phyloP scores from a whole-genome alignment of 2,888 invertebrate species.

The Rhagium mordax region DNA sequence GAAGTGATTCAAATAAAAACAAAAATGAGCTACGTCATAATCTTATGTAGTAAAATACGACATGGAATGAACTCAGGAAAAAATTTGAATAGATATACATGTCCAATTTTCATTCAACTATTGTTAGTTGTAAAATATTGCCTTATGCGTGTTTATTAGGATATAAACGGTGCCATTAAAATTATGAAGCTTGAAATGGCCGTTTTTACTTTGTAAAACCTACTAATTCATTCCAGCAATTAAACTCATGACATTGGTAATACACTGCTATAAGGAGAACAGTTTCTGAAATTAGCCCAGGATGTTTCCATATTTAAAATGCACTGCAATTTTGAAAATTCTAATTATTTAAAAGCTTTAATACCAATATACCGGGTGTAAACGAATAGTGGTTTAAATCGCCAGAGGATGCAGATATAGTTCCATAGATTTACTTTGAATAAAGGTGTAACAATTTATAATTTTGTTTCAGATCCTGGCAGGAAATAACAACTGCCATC shows the following conservation, averaged over 20 bases:
- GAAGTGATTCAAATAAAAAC: no score
- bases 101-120: no score
- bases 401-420: no score
- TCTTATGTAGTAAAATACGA: no score
- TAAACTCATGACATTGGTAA: not conserved
- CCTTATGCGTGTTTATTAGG: slow-evolving; percentile 13
- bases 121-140: not conserved
- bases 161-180: slow-evolving; percentile 15
- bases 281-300: slow-evolving; percentile 26
- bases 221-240: slow-evolving; percentile 16
- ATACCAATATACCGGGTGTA: no score
- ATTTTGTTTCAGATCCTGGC: slow-evolving; percentile 53
- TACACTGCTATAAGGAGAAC: slow-evolving; percentile 10
- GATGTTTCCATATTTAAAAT: not conserved
- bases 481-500: slow-evolving; percentile 54
- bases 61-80: no score
- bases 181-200: slow-evolving; percentile 10
- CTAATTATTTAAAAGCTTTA: no score
- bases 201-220: slow-evolving; percentile 2
- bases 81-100: no score
- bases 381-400: no score
- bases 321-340: no score
- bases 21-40: no score
- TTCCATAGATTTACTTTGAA: no score
- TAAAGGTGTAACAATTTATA: not conserved